These are phyloP conservation scores for Nothocercus julius DNA, from an alignment of 2,113 vertebrate genomes.

Conservation along the genomic window DNA sequence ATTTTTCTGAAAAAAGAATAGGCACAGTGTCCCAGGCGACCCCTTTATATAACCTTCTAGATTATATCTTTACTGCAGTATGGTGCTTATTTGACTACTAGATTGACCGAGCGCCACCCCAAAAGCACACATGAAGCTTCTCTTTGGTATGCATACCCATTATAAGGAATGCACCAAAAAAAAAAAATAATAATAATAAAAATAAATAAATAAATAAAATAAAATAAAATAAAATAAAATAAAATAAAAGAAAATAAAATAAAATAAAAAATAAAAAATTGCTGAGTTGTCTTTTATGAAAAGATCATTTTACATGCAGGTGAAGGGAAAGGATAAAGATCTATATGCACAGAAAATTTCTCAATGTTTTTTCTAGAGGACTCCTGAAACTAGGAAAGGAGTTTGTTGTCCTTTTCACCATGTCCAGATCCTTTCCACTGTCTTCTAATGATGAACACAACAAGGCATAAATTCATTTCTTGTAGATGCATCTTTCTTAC, in stretches of 20 bases:
- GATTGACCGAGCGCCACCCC: not conserved
- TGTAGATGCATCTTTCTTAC: not conserved
- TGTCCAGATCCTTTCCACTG: fast-evolving
- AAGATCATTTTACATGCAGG: not conserved
- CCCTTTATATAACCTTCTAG: not conserved
- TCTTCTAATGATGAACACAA: not conserved
- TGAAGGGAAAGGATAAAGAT: not conserved
- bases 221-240: not conserved
- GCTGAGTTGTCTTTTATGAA: not conserved
- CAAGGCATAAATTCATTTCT: not conserved
- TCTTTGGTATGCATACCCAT: not conserved
- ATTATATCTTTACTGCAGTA: not conserved
- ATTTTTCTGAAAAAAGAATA: not conserved
- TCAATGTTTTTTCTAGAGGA: not conserved
- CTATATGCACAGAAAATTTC: not conserved
- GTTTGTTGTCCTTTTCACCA: not conserved
- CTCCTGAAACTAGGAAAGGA: not conserved
- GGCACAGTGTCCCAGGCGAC: not conserved
- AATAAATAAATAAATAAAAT: not conserved
- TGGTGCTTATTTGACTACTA: not conserved
- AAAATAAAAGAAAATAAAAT: too few relatives aligned
- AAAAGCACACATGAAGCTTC: not conserved
- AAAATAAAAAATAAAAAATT: too few relatives aligned
- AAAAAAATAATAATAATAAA: not conserved
- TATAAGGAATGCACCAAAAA: not conserved